Percentiles rank a stretch among this genome's conserved stretches.
Conservation (phyloP, 2,797 vertebrate species). For the Vespertilio murinus region DNA sequence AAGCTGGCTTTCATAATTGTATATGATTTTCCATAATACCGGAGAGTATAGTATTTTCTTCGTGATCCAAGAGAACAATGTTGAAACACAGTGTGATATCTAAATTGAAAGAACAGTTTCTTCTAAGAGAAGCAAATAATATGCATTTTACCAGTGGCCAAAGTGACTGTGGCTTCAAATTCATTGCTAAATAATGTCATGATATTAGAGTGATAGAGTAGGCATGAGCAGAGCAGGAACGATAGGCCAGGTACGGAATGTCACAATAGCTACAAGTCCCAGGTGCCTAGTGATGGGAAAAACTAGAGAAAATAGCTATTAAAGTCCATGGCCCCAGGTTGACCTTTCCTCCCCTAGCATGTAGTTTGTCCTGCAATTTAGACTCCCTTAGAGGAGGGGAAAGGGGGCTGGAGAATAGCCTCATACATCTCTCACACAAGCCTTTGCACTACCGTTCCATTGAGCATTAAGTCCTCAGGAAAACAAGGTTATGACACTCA, state of each 20-base stretch:
- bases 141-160: constrained; percentile 4
- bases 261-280: not conserved
- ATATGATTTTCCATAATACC: not conserved
- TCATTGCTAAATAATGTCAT: constrained; percentile 38
- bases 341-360: not conserved
- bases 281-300: not conserved
- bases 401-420: not conserved
- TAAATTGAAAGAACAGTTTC: constrained; percentile 37
- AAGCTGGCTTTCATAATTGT: not conserved
- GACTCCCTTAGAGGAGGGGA: not conserved
- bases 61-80: not conserved
- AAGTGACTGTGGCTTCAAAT: constrained; percentile 30
- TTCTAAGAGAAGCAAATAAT: constrained; percentile 45
- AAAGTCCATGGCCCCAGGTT: not conserved
- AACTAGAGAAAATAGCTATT: not conserved
- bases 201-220: constrained; percentile 17
- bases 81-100: not conserved
- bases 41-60: constrained; percentile 8
- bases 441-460: not conserved
- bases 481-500: not conserved
- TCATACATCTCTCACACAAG: not conserved
- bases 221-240: not conserved
- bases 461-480: not conserved
- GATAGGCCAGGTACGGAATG: not conserved
- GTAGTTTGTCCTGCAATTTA: not conserved